A percentile compares a stretch with the other conserved stretches of the same genome.
Conservation (phyloP, 2,888 invertebrate species). For the Tineola bisselliella region DNA sequence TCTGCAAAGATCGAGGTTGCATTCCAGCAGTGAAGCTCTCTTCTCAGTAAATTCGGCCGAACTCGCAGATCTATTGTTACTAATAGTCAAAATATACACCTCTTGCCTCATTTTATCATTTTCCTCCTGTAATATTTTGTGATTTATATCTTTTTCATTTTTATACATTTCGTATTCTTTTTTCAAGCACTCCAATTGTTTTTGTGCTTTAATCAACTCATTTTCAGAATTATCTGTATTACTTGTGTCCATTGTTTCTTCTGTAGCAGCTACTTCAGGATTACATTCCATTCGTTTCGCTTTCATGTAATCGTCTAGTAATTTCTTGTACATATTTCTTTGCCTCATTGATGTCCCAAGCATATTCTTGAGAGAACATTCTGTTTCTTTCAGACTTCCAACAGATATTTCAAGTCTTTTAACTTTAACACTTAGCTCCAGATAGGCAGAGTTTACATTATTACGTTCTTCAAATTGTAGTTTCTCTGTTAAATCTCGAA, state of each 20-base stretch:
- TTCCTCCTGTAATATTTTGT: constrained; percentile 84
- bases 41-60: constrained; percentile 87
- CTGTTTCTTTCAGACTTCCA: constrained; percentile 76
- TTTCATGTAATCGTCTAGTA: constrained; percentile 75
- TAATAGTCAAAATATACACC: constrained; percentile 75
- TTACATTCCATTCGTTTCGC: constrained; percentile 29
- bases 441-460: constrained; percentile 64
- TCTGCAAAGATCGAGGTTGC: constrained; percentile 80
- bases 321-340: constrained; percentile 87
- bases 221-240: constrained; percentile 31
- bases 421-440: constrained; percentile 74
- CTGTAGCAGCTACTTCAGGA: not conserved
- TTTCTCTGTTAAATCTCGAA: constrained; percentile 85
- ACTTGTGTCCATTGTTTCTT: not conserved
- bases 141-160: constrained; percentile 86
- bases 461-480: constrained; percentile 84
- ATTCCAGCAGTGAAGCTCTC: constrained; percentile 79
- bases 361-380: constrained; percentile 84
- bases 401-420: constrained; percentile 75
- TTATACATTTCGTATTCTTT: constrained; percentile 88
- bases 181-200: constrained; percentile 76
- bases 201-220: constrained; percentile 67
- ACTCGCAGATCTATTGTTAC: constrained; percentile 82
- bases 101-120: constrained; percentile 83
- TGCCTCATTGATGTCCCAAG: constrained; percentile 83